Conservation (phyloP, 2,113 vertebrate species). For the Anser brachyrhynchus region DNA sequence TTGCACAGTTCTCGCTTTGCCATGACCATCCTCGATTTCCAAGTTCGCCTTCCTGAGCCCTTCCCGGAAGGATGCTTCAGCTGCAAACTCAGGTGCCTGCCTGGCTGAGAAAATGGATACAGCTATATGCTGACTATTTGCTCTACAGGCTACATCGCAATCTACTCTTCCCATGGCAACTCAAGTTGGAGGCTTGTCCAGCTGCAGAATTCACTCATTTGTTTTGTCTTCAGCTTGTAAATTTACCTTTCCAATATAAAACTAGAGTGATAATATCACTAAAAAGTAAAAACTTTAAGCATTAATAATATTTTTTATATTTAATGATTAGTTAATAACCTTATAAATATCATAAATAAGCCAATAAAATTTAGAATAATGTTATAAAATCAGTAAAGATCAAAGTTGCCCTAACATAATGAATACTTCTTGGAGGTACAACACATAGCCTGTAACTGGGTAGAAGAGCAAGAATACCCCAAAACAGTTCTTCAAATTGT, state of each 20-base stretch:
- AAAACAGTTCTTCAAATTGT: neutral
- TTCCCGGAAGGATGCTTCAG: neutral
- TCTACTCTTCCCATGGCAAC: neutral
- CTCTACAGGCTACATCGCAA: neutral
- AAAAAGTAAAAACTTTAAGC: neutral
- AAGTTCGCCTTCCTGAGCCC: neutral
- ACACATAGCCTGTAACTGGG: neutral
- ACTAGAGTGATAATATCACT: neutral
- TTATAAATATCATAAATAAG: neutral
- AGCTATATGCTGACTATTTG: neutral
- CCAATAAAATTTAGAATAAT: neutral
- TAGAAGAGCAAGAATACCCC: neutral
- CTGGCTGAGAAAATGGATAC: neutral
- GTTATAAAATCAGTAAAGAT: neutral
- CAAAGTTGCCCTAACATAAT: neutral
- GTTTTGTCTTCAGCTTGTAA: neutral
- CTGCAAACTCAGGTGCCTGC: neutral
- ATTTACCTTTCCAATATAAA: neutral
- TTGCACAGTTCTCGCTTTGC: neutral
- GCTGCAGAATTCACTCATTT: neutral
- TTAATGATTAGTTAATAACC: neutral
- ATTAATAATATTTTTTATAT: neutral
- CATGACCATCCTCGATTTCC: neutral
- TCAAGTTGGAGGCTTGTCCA: neutral
- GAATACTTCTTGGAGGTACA: neutral